A percentile compares a stretch with the other conserved stretches of the same genome.
Evolutionary conservation across 1,140 invertebrate genomes (phyloP).

Genomic region (Lordiphosa collinella): DNA sequence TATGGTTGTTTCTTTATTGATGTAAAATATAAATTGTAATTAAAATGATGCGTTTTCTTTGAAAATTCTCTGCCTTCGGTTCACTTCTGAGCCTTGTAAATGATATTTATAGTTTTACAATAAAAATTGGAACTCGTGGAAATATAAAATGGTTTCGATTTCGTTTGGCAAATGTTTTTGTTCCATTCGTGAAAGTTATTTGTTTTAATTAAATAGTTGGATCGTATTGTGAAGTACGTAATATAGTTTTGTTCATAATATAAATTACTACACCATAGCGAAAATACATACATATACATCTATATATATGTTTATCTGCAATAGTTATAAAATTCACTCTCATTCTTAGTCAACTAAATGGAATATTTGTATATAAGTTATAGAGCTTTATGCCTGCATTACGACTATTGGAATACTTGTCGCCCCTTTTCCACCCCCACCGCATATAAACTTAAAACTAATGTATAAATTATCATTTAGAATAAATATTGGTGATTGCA

Average conservation of each 20-base stretch:
- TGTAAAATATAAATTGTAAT: slow-evolving; percentile 25
- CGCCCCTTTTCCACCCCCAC: slow-evolving; percentile 23
- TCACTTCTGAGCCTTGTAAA: slow-evolving; percentile 31
- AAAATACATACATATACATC: no score
- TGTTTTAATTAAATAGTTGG: slow-evolving; percentile 11
- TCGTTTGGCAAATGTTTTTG: slow-evolving; percentile 54
- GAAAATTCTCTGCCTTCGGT: slow-evolving; percentile 22
- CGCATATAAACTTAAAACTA: slow-evolving; percentile 14
- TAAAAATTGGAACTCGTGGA: slow-evolving; percentile 32
- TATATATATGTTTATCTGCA: no score
- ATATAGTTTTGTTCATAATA: slow-evolving; percentile 2
- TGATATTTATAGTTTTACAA: slow-evolving; percentile 30
- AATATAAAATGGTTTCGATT: slow-evolving; percentile 21
- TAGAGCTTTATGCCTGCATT: slow-evolving; percentile 41
- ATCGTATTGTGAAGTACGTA: slow-evolving; percentile 37
- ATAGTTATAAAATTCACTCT: slow-evolving; percentile 35
- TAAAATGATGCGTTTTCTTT: slow-evolving; percentile 14
- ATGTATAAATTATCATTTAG: not conserved
- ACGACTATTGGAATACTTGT: slow-evolving; percentile 56
- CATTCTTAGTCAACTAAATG: slow-evolving; percentile 35
- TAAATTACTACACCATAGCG: no score
- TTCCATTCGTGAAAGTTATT: slow-evolving; percentile 19
- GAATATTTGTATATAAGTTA: slow-evolving; percentile 38
- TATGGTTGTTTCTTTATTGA: slow-evolving; percentile 24
- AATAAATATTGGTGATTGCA: slow-evolving; percentile 5